phyloP scores from a whole-genome alignment of 2,797 vertebrate genomes.

The Intellagama lesueurii region DNA sequence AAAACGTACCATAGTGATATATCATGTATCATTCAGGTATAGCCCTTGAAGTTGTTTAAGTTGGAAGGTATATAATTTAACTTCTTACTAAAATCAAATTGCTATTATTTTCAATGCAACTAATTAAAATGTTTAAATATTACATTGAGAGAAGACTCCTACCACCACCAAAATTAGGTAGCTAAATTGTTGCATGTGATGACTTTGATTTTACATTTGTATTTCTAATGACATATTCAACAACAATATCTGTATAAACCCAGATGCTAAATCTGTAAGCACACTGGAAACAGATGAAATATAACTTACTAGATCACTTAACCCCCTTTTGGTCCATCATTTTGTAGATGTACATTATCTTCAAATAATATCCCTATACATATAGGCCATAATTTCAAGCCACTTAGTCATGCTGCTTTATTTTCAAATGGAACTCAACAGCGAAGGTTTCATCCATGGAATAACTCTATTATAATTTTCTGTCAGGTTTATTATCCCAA shows the following conservation, averaged over 20 bases:
- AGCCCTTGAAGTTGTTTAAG: neutral
- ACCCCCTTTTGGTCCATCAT: neutral
- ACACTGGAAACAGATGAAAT: neutral
- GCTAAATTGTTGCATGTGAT: fast-evolving
- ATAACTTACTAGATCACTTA: neutral
- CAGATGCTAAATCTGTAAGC: neutral
- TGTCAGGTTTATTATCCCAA: constrained; percentile 65
- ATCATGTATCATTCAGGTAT: neutral
- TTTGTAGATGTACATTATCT: neutral
- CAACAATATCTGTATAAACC: fast-evolving
- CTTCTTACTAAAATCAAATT: neutral
- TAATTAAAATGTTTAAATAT: neutral
- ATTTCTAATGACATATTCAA: fast-evolving
- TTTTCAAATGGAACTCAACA: constrained; percentile 41
- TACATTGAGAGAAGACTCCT: neutral
- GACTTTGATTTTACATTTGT: neutral
- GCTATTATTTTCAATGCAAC: neutral
- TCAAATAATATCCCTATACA: constrained; percentile 34
- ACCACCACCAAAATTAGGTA: neutral
- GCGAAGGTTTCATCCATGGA: constrained; percentile 37
- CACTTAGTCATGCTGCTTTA: constrained; percentile 30
- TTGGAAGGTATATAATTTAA: neutral
- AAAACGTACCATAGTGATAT: neutral
- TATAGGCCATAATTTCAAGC: constrained; percentile 51
- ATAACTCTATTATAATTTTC: constrained; percentile 56